Conservation (phyloP, 2,113 vertebrate genomes). For the Hyperopisus bebe region DNA sequence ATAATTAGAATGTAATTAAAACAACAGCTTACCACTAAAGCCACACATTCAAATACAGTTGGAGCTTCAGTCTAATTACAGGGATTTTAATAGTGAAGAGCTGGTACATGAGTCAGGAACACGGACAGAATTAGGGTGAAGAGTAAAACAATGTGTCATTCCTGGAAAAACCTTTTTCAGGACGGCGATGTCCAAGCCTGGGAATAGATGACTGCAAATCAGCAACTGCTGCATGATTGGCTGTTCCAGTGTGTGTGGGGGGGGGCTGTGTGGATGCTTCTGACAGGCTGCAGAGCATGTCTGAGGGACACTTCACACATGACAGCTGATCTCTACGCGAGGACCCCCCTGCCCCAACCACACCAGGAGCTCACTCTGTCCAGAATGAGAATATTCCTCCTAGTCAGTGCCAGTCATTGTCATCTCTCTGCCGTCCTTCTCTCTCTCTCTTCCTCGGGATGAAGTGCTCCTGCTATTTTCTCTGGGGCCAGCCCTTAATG, state of each 20-base stretch:
- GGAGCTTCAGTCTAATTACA: not conserved
- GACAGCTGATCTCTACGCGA: not conserved
- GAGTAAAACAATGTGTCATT: not conserved
- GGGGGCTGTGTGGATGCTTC: not conserved
- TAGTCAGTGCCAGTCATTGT: not conserved
- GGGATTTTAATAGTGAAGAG: not conserved
- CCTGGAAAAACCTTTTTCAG: not conserved
- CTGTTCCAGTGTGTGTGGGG: not conserved
- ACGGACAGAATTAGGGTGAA: not conserved
- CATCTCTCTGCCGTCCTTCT: not conserved
- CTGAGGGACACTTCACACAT: not conserved
- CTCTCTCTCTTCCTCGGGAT: not conserved
- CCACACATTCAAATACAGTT: not conserved
- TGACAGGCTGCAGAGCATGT: not conserved
- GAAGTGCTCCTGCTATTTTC: not conserved
- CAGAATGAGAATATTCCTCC: not conserved
- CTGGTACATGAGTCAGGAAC: not conserved
- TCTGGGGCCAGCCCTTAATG: not conserved
- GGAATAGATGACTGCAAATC: not conserved
- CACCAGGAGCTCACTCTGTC: not conserved
- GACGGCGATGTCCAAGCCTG: not conserved
- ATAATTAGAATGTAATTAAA: not conserved
- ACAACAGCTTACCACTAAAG: not conserved
- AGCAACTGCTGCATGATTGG: not conserved
- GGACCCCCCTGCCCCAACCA: not conserved